phyloP scores from a whole-genome alignment of 2,113 vertebrate genomes.

The Semicossyphus pulcher region DNA sequence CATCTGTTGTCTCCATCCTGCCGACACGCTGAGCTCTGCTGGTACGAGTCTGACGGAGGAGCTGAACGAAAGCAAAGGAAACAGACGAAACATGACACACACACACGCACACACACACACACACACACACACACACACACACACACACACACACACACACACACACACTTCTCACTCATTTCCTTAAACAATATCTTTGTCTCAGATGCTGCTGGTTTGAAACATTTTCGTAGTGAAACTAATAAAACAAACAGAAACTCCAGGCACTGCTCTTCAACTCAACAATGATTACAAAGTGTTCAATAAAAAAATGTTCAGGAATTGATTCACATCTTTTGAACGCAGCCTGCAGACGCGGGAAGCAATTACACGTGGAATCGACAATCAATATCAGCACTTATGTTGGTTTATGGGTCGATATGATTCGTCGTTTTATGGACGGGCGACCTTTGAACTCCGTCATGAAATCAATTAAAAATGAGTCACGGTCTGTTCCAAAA shows the following conservation, averaged over 20 bases:
- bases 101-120: background rate
- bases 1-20: slow-evolving; percentile 28
- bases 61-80: background rate
- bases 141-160: background rate
- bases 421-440: no score
- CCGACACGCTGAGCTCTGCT: slow-evolving; percentile 58
- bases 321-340: background rate
- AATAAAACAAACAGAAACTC: background rate
- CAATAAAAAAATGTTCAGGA: background rate
- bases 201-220: no score
- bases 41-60: slow-evolving; percentile 61
- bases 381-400: background rate
- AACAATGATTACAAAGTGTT: background rate
- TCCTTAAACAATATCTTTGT: background rate
- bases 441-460: background rate
- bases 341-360: background rate
- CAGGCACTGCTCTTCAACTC: slow-evolving; percentile 18
- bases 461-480: slow-evolving; percentile 3
- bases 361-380: background rate
- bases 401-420: background rate
- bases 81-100: background rate
- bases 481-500: no score
- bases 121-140: background rate
- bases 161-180: background rate
- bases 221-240: background rate